Conservation (phyloP, 2,888 invertebrate species). For the Diaperis boleti region DNA sequence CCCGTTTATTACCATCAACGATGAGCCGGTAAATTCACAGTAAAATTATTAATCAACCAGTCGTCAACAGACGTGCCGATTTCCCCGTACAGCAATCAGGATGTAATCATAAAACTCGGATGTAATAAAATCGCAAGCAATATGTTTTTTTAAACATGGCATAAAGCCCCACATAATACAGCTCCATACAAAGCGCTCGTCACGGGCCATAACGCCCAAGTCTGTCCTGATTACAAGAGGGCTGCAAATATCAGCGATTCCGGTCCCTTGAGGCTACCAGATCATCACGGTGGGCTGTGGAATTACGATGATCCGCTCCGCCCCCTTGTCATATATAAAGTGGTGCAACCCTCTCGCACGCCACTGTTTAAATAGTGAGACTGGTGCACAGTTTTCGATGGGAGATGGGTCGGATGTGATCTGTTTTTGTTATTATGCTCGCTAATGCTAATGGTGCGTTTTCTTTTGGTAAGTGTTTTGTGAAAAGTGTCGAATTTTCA, state of each 20-base stretch:
- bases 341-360: slow-evolving; percentile 14
- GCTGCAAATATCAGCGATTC: slow-evolving; percentile 80
- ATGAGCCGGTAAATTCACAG: slow-evolving; percentile 24
- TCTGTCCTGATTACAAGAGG: slow-evolving; percentile 64
- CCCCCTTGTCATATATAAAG: slow-evolving; percentile 45
- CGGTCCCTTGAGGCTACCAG: slow-evolving; percentile 70
- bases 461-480: too few species aligned
- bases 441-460: slow-evolving; percentile 41
- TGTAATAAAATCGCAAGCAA: slow-evolving; percentile 51
- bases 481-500: too few species aligned
- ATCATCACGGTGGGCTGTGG: slow-evolving; percentile 63
- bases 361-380: slow-evolving; percentile 12
- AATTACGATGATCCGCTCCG: slow-evolving; percentile 24
- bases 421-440: slow-evolving; percentile 30
- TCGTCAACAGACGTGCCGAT: slow-evolving; percentile 23
- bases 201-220: slow-evolving; percentile 64
- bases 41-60: slow-evolving; percentile 48
- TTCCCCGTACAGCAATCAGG: slow-evolving; percentile 22
- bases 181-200: slow-evolving; percentile 54
- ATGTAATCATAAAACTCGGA: slow-evolving; percentile 50
- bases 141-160: slow-evolving; percentile 55
- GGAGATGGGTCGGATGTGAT: slow-evolving; percentile 7
- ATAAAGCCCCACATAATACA: slow-evolving; percentile 57
- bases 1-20: background rate
- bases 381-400: slow-evolving; percentile 4